Evolutionary conservation across 92 coral and sea anemone species (phyloP).

Genomic region (Porites divaricata): DNA sequence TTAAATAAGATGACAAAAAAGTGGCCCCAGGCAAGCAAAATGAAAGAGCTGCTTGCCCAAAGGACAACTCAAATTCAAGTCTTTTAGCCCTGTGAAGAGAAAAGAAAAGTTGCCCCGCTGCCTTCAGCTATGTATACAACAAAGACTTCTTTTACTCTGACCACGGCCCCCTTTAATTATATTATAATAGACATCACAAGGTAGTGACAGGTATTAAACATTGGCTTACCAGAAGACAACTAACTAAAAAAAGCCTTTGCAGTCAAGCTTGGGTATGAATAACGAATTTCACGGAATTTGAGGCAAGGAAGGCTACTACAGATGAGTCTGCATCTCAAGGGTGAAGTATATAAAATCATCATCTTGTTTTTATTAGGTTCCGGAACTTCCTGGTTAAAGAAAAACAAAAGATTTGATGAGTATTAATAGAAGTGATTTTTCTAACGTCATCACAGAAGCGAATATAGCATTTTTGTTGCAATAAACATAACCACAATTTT

Average conservation of each 20-base stretch:
- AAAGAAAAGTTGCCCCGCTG: no score
- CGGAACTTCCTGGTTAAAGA: slow-evolving; percentile 64
- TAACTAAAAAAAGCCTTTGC: slow-evolving; percentile 30
- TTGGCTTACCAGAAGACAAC: slow-evolving; percentile 33
- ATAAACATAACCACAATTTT: no score
- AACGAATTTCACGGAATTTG: slow-evolving; percentile 36
- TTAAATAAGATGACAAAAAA: no score
- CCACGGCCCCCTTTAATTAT: no score
- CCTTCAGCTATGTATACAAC: background rate
- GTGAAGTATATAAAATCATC: slow-evolving; percentile 49
- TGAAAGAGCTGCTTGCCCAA: no score
- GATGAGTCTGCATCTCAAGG: slow-evolving; percentile 33
- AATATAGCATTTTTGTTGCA: no score
- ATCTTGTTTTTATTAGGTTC: slow-evolving; percentile 80
- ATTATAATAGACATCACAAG: background rate
- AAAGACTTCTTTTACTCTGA: background rate
- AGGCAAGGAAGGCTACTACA: slow-evolving; percentile 41
- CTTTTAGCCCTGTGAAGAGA: no score
- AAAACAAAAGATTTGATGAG: background rate
- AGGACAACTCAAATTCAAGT: no score
- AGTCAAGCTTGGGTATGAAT: slow-evolving; percentile 38
- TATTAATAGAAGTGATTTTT: background rate
- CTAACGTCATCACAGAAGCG: no score
- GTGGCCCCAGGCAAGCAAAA: no score
- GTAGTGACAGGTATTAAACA: background rate